These are phyloP conservation scores for Cirrhinus molitorella DNA, from an alignment of 2,797 vertebrate genomes.

Conservation along the genomic window DNA sequence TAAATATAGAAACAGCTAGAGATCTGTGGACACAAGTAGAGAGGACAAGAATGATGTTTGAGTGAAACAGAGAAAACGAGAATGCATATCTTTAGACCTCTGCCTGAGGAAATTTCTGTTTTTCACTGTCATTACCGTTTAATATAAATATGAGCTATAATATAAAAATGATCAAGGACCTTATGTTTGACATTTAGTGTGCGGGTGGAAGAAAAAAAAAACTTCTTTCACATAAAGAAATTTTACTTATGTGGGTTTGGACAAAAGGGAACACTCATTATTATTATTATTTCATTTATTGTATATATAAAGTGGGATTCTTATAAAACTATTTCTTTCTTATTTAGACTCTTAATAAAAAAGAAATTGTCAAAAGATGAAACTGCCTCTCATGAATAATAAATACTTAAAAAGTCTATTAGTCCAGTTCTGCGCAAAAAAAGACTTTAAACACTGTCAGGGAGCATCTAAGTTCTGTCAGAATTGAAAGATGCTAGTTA, in stretches of 20 bases:
- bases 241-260: background rate
- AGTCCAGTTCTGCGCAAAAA: background rate
- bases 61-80: background rate
- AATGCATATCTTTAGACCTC: constrained; percentile 12
- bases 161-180: constrained; percentile 53
- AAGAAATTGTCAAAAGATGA: constrained; percentile 46
- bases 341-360: constrained; percentile 21
- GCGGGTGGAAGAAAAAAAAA: background rate
- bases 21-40: constrained; percentile 11
- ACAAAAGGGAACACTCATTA: background rate
- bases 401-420: background rate
- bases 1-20: constrained; percentile 48
- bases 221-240: background rate
- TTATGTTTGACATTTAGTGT: constrained; percentile 31
- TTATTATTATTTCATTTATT: background rate
- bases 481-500: background rate
- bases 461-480: constrained; percentile 10
- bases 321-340: background rate
- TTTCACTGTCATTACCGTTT: constrained; percentile 20
- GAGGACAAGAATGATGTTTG: background rate
- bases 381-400: constrained; percentile 21
- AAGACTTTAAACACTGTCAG: background rate
- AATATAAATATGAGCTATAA: constrained; percentile 7
- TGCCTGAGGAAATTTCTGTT: constrained; percentile 16
- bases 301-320: background rate